These are phyloP conservation scores for Allenopithecus nigroviridis DNA, from an alignment of 2,797 vertebrate species.

Conservation along the genomic window DNA sequence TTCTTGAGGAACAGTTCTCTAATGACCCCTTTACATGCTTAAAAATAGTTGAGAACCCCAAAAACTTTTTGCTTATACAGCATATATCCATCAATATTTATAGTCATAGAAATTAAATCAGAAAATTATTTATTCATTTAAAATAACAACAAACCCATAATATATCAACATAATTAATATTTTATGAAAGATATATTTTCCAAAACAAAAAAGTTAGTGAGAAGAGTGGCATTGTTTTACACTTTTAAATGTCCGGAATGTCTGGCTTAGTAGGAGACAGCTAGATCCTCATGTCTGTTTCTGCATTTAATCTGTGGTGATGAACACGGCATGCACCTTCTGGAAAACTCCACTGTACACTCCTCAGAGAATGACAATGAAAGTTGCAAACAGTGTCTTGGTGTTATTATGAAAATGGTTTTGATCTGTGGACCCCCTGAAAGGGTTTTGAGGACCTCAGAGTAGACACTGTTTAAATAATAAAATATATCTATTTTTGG, in stretches of 20 bases:
- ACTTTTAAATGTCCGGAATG: not conserved
- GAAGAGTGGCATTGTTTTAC: not conserved
- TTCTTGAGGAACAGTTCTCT: not conserved
- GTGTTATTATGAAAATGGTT: not conserved
- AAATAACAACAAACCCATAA: not conserved
- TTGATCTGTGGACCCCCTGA: not conserved
- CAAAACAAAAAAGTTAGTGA: not conserved
- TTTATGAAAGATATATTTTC: constrained; percentile 5
- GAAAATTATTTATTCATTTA: not conserved
- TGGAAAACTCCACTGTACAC: not conserved
- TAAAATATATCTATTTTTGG: not conserved
- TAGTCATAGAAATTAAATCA: not conserved
- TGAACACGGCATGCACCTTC: not conserved
- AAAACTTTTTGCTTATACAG: not conserved
- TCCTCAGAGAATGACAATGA: not conserved
- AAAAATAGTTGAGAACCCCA: not conserved
- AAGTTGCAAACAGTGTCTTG: not conserved
- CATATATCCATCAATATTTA: not conserved
- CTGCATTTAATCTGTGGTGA: not conserved
- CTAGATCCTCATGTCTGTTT: not conserved
- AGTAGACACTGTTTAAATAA: not conserved
- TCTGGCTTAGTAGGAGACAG: not conserved
- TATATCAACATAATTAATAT: not conserved
- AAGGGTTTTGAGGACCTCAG: not conserved
- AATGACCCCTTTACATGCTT: not conserved